Base-by-base conservation (phyloP, 2,113 vertebrate species). In the Spea bombifrons region DNA sequence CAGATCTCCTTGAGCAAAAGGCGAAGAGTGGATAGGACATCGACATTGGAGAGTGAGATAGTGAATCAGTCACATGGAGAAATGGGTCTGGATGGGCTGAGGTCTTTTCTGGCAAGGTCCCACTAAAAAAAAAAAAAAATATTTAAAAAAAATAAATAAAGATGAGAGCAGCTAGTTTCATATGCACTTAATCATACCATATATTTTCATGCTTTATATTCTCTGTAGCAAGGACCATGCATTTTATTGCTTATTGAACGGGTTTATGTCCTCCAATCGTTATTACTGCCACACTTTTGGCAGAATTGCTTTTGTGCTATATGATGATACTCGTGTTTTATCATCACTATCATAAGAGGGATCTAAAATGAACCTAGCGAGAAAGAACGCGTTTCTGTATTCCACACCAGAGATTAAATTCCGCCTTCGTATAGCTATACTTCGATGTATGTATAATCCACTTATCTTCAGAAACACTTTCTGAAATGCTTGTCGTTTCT, bases 221-320 rank as follows among this genome's bases (percentile, higher is more conserved):
- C 50, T 68, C 5, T 59, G 50, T 64, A 7, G 45, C 46, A 74
- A 80, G 70, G 16, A 68, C 78, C 66, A 73, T 17, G 50, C 65
- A 44, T 61, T 71, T 80, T 74, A 80, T 61, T 80, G 71, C 52
- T 80, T 80, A 68, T 74, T 80, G 63, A 80, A 74, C 73, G 61
- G 61, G 65, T 73, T 73, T 79, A 66, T 79, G 50, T 80, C 78
- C 50, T 73, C 64, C 67, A 80, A 80, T 73, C 67, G 78, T 80
- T 80, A 80, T 80, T 74, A 73, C 63, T 17, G 16, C 45, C 17
- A 13, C 45, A 57, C 71, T 44, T 74, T 46, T 46, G 17, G 71
- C 71, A 74, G 78, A 80, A 80, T 74, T 80, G 78, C 64, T 73
- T 73, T 73, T 73, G 69, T 79, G 76, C 49, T 47, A 49, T 66